A percentile compares a stretch with the other conserved stretches of the same genome.
These are phyloP conservation scores for Gymnothorax javanicus DNA, from an alignment of 2,797 vertebrate genomes.

Conservation along the genomic window DNA sequence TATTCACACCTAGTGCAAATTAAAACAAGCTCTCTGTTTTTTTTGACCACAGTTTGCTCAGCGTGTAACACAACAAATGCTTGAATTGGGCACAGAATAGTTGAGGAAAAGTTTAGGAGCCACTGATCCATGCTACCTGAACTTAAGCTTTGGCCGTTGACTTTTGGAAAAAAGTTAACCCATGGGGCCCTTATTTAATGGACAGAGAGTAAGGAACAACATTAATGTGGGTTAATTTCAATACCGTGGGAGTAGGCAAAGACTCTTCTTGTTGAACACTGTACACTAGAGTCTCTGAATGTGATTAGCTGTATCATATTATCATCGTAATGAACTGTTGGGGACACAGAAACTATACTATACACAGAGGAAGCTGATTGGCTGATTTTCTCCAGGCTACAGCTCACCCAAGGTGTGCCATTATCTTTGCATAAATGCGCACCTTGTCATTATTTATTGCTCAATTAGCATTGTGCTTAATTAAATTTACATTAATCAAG, in stretches of 20 bases:
- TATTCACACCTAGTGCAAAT: too few relatives aligned
- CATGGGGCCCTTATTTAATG: background rate
- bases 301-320: conserved; percentile 43
- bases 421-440: conserved; percentile 73
- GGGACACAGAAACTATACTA: conserved; percentile 39
- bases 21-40: too few relatives aligned
- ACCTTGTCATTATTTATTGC: conserved; percentile 79
- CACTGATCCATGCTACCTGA: background rate
- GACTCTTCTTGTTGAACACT: background rate
- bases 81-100: too few relatives aligned
- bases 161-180: background rate
- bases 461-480: conserved; percentile 75
- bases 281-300: background rate
- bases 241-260: background rate
- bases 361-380: conserved; percentile 51
- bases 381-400: conserved; percentile 55
- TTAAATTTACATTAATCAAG: conserved; percentile 80
- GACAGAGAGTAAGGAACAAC: background rate
- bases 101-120: too few relatives aligned
- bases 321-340: background rate
- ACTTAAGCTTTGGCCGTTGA: background rate
- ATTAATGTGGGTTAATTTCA: background rate
- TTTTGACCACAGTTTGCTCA: too few relatives aligned
- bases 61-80: too few relatives aligned
- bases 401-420: conserved; percentile 59